Evolutionary conservation across 2,113 vertebrate species (phyloP).

Genomic region (Orthonyx spaldingii): DNA sequence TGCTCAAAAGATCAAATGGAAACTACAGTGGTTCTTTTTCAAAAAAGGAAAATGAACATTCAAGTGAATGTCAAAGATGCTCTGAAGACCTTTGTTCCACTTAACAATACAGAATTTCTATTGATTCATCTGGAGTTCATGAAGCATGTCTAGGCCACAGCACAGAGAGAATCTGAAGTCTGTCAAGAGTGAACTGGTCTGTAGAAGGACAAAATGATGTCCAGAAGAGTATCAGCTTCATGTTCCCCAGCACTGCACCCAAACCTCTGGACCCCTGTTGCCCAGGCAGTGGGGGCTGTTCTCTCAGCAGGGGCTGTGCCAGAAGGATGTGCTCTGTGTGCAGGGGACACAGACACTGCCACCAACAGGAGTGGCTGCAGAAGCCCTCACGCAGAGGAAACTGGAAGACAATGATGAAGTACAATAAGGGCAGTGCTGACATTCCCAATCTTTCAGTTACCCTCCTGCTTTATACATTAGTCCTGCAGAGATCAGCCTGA

Average conservation of each 20-base stretch:
- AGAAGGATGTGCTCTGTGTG: neutral
- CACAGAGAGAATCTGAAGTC: neutral
- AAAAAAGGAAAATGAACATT: neutral
- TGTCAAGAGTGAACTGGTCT: neutral
- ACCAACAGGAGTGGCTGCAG: neutral
- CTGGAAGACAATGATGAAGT: neutral
- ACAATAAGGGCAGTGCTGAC: neutral
- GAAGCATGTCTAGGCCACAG: neutral
- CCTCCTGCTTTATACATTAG: neutral
- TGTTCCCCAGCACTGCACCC: neutral
- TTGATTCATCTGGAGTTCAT: neutral
- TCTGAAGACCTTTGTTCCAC: neutral
- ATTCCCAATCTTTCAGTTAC: neutral
- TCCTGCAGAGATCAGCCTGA: neutral
- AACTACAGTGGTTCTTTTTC: neutral
- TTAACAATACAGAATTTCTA: neutral
- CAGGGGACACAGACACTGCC: neutral
- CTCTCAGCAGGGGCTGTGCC: neutral
- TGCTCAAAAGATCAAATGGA: neutral
- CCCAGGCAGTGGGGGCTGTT: neutral
- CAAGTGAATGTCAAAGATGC: neutral
- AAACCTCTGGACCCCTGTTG: rapidly evolving
- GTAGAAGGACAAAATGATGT: neutral
- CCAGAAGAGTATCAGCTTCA: neutral
- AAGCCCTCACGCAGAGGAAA: neutral